Percentiles rank a stretch among this genome's conserved stretches.
phyloP scores from a whole-genome alignment of 1,140 invertebrate species.

The Conopomorpha cramerella region DNA sequence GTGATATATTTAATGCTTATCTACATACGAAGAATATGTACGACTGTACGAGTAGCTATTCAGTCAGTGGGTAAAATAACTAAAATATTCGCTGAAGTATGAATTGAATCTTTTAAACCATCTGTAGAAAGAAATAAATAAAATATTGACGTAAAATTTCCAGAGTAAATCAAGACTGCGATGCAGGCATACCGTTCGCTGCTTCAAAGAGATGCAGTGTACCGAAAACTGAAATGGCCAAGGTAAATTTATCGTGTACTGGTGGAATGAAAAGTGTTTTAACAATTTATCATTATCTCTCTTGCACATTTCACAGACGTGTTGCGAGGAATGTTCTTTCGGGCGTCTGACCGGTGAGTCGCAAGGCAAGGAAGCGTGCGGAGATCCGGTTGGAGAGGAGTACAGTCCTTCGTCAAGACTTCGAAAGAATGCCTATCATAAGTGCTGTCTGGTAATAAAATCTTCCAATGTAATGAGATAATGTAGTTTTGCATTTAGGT shows the following conservation, averaged over 20 bases:
- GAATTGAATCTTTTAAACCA: neutral
- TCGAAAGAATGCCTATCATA: constrained; percentile 23
- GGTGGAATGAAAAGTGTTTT: neutral
- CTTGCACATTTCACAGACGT: constrained; percentile 23
- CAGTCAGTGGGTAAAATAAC: neutral
- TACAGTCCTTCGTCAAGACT: constrained; percentile 15
- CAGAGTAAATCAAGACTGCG: constrained; percentile 30
- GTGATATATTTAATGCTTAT: neutral
- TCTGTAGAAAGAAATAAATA: too few relatives aligned
- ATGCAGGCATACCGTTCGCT: constrained; percentile 24
- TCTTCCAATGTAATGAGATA: neutral
- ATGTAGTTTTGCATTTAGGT: too few relatives aligned
- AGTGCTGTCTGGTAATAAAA: constrained; percentile 36
- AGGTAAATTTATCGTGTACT: constrained; percentile 15
- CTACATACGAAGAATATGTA: neutral
- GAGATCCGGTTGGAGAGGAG: constrained; percentile 11
- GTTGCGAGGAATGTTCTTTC: constrained; percentile 39
- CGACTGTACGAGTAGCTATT: neutral
- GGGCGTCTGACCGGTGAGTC: constrained; percentile 25
- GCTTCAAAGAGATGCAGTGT: constrained; percentile 21
- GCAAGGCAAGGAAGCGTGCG: constrained; percentile 24
- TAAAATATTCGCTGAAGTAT: too few relatives aligned
- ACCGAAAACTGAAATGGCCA: constrained; percentile 29
- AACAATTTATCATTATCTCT: neutral
- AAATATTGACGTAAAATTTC: constrained; percentile 10